Base-by-base conservation (phyloP, 2,888 invertebrate species). In the Zygothrica quintamaculata region DNA sequence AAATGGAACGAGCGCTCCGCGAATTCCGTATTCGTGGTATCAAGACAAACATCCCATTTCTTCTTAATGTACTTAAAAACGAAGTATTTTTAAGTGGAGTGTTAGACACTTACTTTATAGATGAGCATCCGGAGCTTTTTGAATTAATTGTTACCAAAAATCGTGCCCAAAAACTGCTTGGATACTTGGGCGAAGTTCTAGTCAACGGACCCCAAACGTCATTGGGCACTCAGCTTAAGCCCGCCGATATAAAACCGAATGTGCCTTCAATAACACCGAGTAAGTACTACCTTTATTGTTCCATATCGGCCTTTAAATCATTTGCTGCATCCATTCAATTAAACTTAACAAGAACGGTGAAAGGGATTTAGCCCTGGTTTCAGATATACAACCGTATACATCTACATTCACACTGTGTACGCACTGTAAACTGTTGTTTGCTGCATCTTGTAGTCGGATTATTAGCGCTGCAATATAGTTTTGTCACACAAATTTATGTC, bases 11-110 rank as follows among this genome's bases (percentile, higher is more conserved):
- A 59, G 98, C 99, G 0, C 93, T 99, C 0, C 93, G 96, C 16
- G 99, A 99, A 91, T 99, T 99, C 92, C 94, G 99, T 66, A 99
- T 99, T 67, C 94, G 99, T 74, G 99, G 99, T 9, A 99, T 99
- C 9, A 99, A 99, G 93, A 99, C 99, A 3, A 99, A 99, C 93
- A 98, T 99, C 88, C 99, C 99, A 0, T 99, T 99, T 92, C 92
- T 99, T 52, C 92, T 99, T 66, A 99, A 99, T 89, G 99, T 99
- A 0, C 92, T 99, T 50, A 96, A 97, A 84, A 98, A 99, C 91
- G 97, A 98, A 89, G 97, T 97, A 91, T 99, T 99, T 93, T 92
- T 98, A 36, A 97, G 96, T 76, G 99, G 94, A 9, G 94, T 96
- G 0, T 95, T 99, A 0, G 99, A 99, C 92, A 99, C 99, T 0